Evolutionary conservation across 2,888 invertebrate species (phyloP), one percentile per base, ranked within the genome.

Genomic region (Dryocosmus kuriphilus): DNA sequence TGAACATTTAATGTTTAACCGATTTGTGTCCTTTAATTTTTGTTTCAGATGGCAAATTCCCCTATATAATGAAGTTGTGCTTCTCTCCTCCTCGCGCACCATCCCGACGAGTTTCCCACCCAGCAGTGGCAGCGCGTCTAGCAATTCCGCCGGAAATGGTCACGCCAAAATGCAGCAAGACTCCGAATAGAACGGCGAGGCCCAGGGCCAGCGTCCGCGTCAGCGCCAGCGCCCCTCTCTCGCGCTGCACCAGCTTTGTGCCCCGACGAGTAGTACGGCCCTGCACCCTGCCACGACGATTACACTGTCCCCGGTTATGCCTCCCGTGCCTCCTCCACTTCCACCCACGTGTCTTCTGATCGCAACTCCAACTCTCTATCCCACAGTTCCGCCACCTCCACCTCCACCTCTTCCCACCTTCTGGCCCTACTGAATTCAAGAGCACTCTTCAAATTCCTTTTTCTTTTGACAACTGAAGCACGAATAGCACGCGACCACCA

Each of bases 61-160:
- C 99, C 86, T 99, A 98, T 94, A 97, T 98, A 89, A 97, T 99
- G 96, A 99, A 99, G 93, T 94, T 99, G 87, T 99, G 99, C 92
- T 99, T 99, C 94, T 99, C 94, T 98, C 98, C 27, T 97, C 98
- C 80, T 95, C 96, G 81, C 93, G 95, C 92, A 92, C 94, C 91
- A 93, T 95, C 87, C 91, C 91, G 27, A 87, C 90, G 79, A 91
- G 88, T 82, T 91, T 91, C 88, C 91, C 91, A 41, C 87, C 91
- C 8, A 88, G 86, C 85, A 88, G 88, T 81, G 84, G 86, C 14
- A 84, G 84, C 76, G 85, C 81, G 3, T 80, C 83, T 65, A 87
- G 88, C 83, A 88, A 89, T 85, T 88, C 91, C 81, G 88, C 90
- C 85, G 91, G 91, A 87, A 91, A 91, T 86, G 91, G 91, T 84